phyloP scores from a whole-genome alignment of 1,140 invertebrate species.

The Sycophaga agraensis region DNA sequence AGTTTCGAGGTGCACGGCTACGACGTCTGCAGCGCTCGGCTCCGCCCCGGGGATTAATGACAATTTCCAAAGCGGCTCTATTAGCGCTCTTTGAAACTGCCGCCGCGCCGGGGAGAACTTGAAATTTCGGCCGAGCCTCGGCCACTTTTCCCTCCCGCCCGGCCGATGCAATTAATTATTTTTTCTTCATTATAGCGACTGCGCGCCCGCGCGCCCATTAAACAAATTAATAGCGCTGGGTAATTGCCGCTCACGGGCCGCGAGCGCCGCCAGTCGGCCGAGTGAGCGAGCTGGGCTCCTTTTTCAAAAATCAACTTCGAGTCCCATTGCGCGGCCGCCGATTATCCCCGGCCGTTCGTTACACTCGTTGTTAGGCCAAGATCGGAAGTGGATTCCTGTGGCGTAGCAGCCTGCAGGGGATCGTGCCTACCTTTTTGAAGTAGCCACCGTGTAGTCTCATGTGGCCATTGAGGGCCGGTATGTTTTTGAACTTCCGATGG shows the following conservation, averaged over 20 bases:
- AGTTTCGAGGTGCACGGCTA: neutral
- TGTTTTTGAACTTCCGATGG: slow-evolving; percentile 93
- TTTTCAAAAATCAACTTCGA: too few species aligned
- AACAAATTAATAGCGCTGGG: neutral
- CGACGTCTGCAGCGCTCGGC: neutral
- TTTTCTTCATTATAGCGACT: neutral
- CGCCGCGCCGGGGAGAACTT: neutral
- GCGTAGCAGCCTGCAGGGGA: too few species aligned
- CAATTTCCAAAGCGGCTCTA: slow-evolving; percentile 19
- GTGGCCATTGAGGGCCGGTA: slow-evolving; percentile 94
- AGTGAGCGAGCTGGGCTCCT: too few species aligned
- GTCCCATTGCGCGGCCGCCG: too few species aligned
- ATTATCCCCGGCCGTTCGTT: too few species aligned
- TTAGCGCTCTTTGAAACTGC: slow-evolving; percentile 11
- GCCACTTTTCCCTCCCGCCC: neutral
- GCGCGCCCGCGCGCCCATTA: neutral
- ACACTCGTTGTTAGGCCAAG: too few species aligned
- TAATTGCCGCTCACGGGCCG: too few species aligned
- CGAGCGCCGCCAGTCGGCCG: too few species aligned
- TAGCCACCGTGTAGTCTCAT: slow-evolving; percentile 96
- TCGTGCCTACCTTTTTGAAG: slow-evolving; percentile 81
- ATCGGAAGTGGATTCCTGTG: too few species aligned
- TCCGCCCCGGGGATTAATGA: slow-evolving; percentile 5
- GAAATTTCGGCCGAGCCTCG: neutral
- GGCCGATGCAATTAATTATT: neutral